Evolutionary conservation across 2,797 vertebrate species (phyloP).

Genomic region (Gadopsis bispinosus): DNA sequence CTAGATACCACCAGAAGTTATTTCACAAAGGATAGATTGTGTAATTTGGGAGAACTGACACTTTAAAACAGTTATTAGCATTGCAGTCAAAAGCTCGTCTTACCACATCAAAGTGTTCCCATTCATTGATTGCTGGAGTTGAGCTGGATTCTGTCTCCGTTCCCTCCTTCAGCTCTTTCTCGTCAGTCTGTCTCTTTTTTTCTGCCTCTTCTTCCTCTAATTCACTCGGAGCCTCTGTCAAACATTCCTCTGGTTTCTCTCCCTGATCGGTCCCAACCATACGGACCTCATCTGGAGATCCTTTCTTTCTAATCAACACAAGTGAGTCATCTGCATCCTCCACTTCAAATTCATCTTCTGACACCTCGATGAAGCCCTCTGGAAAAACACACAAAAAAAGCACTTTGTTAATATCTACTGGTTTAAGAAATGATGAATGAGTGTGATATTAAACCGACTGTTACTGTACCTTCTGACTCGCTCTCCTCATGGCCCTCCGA

Average conservation of each 20-base stretch:
- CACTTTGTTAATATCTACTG: neutral
- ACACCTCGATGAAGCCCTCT: conserved; percentile 95
- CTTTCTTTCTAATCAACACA: conserved; percentile 37
- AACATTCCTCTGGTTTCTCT: conserved; percentile 54
- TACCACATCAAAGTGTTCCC: conserved; percentile 91
- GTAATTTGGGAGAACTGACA: neutral
- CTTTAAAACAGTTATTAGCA: neutral
- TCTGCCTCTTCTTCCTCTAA: conserved; percentile 47
- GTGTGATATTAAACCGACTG: neutral
- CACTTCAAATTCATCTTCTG: conserved; percentile 70
- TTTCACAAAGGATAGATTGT: neutral
- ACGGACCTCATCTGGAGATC: conserved; percentile 53
- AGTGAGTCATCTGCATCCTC: conserved; percentile 75
- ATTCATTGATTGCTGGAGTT: conserved; percentile 78
- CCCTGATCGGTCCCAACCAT: conserved; percentile 31
- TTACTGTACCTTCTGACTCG: conserved; percentile 82
- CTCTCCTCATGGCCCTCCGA: conserved; percentile 59
- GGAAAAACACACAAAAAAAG: conserved; percentile 4
- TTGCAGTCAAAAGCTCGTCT: neutral
- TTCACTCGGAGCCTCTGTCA: neutral
- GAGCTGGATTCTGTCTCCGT: conserved; percentile 34
- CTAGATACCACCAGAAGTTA: neutral
- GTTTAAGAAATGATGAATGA: neutral
- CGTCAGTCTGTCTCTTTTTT: conserved; percentile 46
- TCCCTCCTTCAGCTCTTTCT: conserved; percentile 22